Percentiles rank a stretch among this genome's conserved stretches.
Conservation (phyloP, 2,113 vertebrate species). For the Melanerpes aurifrons region DNA sequence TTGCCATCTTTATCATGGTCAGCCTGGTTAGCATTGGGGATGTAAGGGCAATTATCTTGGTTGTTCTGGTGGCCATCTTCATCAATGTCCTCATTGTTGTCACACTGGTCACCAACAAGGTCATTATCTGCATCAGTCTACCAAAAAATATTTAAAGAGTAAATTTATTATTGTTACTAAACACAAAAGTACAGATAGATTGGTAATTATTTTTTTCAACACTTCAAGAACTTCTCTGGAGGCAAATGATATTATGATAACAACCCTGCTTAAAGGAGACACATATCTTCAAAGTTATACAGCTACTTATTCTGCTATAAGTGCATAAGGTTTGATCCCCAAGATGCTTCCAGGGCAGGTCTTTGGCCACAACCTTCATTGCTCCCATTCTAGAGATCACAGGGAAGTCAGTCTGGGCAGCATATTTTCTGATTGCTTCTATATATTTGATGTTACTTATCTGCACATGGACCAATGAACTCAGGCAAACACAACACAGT, state of each 20-base stretch:
- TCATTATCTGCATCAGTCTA: conserved; percentile 93
- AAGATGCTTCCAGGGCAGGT: neutral
- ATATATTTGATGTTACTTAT: neutral
- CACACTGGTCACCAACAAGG: conserved; percentile 94
- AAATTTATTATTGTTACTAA: neutral
- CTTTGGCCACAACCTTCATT: neutral
- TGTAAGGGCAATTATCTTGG: conserved; percentile 95
- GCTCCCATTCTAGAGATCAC: neutral
- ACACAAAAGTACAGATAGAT: neutral
- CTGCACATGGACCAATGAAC: neutral
- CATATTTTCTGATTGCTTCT: neutral
- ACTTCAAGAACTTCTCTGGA: neutral
- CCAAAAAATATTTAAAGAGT: neutral
- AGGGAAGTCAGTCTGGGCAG: neutral
- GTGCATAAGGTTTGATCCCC: neutral
- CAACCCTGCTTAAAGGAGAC: neutral
- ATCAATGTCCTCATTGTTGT: conserved; percentile 96
- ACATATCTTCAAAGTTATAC: neutral
- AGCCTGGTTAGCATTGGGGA: conserved; percentile 94
- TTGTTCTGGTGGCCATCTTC: conserved; percentile 98
- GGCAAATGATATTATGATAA: neutral
- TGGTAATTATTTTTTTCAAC: neutral
- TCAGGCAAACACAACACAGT: neutral
- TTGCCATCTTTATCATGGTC: conserved; percentile 94
- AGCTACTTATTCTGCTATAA: neutral